Conservation (phyloP, 1,140 invertebrate species). For the Eupristina koningsbergeri region DNA sequence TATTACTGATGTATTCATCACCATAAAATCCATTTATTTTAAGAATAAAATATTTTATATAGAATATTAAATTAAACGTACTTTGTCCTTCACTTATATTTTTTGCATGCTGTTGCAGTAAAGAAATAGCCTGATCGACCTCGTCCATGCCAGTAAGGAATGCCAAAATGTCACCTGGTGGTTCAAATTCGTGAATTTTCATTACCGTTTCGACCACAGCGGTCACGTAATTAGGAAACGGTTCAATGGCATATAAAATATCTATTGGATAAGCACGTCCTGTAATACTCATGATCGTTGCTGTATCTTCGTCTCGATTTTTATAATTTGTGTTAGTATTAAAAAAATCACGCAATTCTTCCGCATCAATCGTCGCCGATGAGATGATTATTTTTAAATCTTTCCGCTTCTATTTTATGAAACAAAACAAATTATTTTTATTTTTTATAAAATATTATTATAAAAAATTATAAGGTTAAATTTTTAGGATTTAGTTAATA, state of each 20-base stretch:
- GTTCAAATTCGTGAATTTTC: slow-evolving; percentile 90
- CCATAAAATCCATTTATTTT: too few species aligned
- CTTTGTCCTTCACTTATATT: slow-evolving; percentile 72
- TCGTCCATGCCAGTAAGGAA: slow-evolving; percentile 97
- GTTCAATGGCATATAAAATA: slow-evolving; percentile 87
- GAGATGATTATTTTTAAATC: slow-evolving; percentile 91
- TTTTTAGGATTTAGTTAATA: too few species aligned
- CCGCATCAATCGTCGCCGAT: slow-evolving; percentile 96
- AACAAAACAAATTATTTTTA: too few species aligned
- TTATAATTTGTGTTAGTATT: slow-evolving; percentile 78
- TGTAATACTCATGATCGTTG: slow-evolving; percentile 89
- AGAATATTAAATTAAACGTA: slow-evolving; percentile 58
- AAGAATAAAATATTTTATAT: neutral
- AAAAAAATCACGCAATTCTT: slow-evolving; percentile 90
- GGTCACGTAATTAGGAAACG: slow-evolving; percentile 92
- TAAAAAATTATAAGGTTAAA: too few species aligned
- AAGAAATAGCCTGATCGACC: slow-evolving; percentile 82
- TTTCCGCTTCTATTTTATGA: slow-evolving; percentile 81
- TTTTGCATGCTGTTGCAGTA: slow-evolving; percentile 79
- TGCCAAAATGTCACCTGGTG: slow-evolving; percentile 89
- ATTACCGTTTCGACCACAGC: slow-evolving; percentile 89
- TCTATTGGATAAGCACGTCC: slow-evolving; percentile 92
- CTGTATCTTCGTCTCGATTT: slow-evolving; percentile 77
- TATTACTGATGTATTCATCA: too few species aligned
- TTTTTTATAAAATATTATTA: too few species aligned